A percentile compares a stretch with the other conserved stretches of the same genome.
phyloP scores from a whole-genome alignment of 2,113 vertebrate species.

The Cynopterus brachyotis region DNA sequence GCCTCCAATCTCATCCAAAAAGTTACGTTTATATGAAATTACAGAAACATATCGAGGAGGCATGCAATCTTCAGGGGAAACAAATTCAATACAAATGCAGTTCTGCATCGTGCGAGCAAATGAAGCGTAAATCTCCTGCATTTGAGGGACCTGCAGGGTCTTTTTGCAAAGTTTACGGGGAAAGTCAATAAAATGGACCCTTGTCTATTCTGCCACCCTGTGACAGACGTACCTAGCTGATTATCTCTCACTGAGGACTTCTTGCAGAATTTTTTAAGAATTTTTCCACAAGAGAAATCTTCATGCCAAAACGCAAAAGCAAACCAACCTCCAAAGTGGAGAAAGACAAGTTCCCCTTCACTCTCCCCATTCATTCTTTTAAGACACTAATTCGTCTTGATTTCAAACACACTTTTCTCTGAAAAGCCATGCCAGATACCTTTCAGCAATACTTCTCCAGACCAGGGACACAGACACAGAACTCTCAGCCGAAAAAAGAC shows the following conservation, averaged over 20 bases:
- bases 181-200: background rate
- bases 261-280: background rate
- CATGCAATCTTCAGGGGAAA: background rate
- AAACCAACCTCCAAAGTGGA: background rate
- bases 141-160: background rate
- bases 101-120: background rate
- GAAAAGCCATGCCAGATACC: background rate
- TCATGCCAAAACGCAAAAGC: background rate
- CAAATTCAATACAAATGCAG: background rate
- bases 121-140: background rate
- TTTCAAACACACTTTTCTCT: background rate
- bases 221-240: background rate
- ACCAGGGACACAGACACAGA: background rate
- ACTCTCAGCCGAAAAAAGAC: background rate
- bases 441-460: background rate
- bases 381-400: background rate
- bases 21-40: background rate
- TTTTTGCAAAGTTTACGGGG: background rate
- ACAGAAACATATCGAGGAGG: background rate
- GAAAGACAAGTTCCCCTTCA: background rate
- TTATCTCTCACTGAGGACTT: background rate
- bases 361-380: background rate
- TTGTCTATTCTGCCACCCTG: background rate
- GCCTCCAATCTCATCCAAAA: conserved; percentile 15
- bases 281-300: background rate